Base-by-base conservation (phyloP, 1,140 invertebrate genomes). In the Conopomorpha cramerella region DNA sequence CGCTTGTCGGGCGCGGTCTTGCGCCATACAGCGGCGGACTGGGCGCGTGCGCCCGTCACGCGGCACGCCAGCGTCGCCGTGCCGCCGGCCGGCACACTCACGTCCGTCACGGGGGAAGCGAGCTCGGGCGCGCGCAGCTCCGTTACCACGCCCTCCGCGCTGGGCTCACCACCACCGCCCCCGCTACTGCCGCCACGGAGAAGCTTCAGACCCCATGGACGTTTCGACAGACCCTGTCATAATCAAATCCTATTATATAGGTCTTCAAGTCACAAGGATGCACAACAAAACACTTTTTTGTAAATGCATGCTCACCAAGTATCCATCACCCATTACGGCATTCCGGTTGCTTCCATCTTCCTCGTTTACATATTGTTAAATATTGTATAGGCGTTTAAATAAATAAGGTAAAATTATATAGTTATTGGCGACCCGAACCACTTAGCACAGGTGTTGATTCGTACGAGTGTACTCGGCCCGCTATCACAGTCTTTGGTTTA, bases 141-240 rank as follows among this genome's bases (percentile, higher is more conserved):
- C 1, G 60, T 71, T 6, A 73, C 64, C 1, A 58, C 47, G 13
- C 71, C 70, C 19, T 68, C 68, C 25, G 46, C 49, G 29, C 56
- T 50, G 12, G 64, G 49, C 30, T 63, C 63, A 11, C 33, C 40
- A 19, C 49, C 49, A 3, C 44, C 39, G 16, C 49, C 40, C 14
- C 48, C 49, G 31, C 43, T 38, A 39, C 55, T 52, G 13, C 61
- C 54, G 4, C 63, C 67, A n/a, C 68, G 62, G 16, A 64, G 55
- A 39, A 73, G 40, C 45, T 70, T 66, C 47, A 68, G 38, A 2
- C 82, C 83, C 85, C 86, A 87, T 1, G 84, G 81, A 28, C 65
- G 55, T 49, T 71, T 71, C 39, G 63, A 62, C 41, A 71, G 43
- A 14, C 70, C 70, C 70, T 74, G 61, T 43, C 46, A 45, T 37